Percentiles rank a stretch among this genome's conserved stretches.
phyloP scores from a whole-genome alignment of 2,113 vertebrate genomes.

The Balaeniceps rex region DNA sequence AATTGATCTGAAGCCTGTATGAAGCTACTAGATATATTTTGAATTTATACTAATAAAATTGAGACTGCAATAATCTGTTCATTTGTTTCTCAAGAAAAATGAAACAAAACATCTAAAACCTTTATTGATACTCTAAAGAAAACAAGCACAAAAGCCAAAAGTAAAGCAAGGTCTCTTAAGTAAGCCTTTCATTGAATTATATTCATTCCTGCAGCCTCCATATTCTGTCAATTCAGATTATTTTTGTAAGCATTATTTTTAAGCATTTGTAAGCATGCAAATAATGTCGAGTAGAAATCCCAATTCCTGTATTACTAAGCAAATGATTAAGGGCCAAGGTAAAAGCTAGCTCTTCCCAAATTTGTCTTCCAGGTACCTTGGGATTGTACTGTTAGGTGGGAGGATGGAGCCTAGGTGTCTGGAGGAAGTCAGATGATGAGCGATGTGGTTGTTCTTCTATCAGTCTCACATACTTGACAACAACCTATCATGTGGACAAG shows the following conservation, averaged over 20 bases:
- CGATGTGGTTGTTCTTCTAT: background rate
- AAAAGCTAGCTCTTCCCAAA: background rate
- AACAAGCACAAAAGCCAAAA: background rate
- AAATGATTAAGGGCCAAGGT: background rate
- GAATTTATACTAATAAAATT: background rate
- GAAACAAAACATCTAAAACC: background rate
- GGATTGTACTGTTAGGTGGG: background rate
- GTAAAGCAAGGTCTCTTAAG: background rate
- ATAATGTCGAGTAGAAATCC: background rate
- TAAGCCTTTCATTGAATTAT: background rate
- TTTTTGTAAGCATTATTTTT: background rate
- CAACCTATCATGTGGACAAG: background rate
- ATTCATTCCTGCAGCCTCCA: background rate
- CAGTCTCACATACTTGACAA: background rate
- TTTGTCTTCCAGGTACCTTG: background rate
- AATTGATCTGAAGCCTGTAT: background rate
- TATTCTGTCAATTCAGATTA: background rate
- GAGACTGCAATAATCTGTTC: background rate
- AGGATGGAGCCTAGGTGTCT: background rate
- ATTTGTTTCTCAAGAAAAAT: background rate
- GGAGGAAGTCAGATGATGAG: background rate
- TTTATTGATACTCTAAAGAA: background rate
- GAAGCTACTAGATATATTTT: background rate
- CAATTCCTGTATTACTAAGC: background rate
- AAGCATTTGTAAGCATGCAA: background rate